A percentile compares a stretch with the other conserved stretches of the same genome.
These are phyloP conservation scores for Trichomalopsis sarcophagae DNA, from an alignment of 1,140 invertebrate species.

Conservation along the genomic window DNA sequence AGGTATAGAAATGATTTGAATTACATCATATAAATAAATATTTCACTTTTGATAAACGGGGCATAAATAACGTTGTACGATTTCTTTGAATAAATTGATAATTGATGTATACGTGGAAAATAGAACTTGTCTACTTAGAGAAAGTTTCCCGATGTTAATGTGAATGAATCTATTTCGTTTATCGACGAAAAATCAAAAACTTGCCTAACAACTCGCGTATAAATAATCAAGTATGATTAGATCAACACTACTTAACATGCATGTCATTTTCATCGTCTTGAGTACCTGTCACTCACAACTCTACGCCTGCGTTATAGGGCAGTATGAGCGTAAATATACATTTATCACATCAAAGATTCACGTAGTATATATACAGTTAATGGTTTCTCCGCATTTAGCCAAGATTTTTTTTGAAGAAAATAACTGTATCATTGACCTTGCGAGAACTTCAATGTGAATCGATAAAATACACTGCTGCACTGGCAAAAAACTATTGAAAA, in stretches of 20 bases:
- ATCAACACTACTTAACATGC: too few relatives aligned
- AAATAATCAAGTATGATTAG: too few relatives aligned
- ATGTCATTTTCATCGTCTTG: conserved; percentile 7
- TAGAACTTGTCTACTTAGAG: background rate
- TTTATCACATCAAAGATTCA: background rate
- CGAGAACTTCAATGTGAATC: background rate
- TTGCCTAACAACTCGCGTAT: background rate
- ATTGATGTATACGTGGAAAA: background rate
- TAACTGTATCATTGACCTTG: conserved; percentile 1
- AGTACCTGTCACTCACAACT: background rate
- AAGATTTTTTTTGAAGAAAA: background rate
- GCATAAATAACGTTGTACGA: too few relatives aligned
- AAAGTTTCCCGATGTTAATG: background rate
- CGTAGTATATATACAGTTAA: conserved; percentile 13
- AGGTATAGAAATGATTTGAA: background rate
- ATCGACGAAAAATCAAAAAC: too few relatives aligned
- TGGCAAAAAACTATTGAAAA: background rate
- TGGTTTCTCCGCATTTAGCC: conserved; percentile 17
- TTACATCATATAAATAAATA: background rate
- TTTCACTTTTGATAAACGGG: background rate
- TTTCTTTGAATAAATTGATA: background rate
- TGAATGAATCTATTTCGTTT: background rate
- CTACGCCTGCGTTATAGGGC: background rate
- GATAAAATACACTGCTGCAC: background rate
- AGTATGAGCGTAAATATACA: conserved; percentile 25